Base-by-base conservation (phyloP, 2,797 vertebrate genomes). In the Mionectes olivaceus region DNA sequence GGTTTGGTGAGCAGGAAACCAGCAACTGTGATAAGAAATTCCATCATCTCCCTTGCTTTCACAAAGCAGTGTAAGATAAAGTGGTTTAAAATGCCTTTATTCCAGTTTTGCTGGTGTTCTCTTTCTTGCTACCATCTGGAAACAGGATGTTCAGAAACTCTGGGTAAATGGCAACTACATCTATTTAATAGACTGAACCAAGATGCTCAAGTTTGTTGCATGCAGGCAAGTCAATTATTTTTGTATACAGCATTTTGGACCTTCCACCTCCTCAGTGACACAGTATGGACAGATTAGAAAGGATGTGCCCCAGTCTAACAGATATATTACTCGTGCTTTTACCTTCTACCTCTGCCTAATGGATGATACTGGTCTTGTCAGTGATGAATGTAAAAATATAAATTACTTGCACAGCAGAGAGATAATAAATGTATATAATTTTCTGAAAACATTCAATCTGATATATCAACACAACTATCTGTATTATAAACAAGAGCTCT, bases 71-170 rank as follows among this genome's bases (percentile, higher is more conserved):
- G 78, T 92, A 92, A 95, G 68, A 95, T 85, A 84, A 87, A 95
- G 80, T 68, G 39, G 68, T 68, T 97, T 87, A 92, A 93, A 96
- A 81, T 56, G 80, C 67, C 60, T 96, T 75, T 82, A 93, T 95
- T 91, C 60, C 56, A 84, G 56, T 94, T 94, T 90, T 92, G 33
- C 77, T 93, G 60, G 74, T 57, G 19, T 70, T 95, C 57, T 81
- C 46, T 37, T 80, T 93, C 74, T 53, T 80, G 37, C 78, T 97
- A 86, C 83, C 96, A 96, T 96, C 93, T 96, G 95, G 93, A 93
- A 91, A 87, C 96, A 94, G 95, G 87, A 92, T 95, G 95, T 96
- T 93, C 94, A 94, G 87, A 93, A 94, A 93, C 23, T 75, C 86
- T 63, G 78, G 59, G 67, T 64, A 91, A 89, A 87, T 80, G 78